Percentiles rank a stretch among this genome's conserved stretches.
phyloP scores from a whole-genome alignment of 2,113 vertebrate genomes.

The Astur gentilis region DNA sequence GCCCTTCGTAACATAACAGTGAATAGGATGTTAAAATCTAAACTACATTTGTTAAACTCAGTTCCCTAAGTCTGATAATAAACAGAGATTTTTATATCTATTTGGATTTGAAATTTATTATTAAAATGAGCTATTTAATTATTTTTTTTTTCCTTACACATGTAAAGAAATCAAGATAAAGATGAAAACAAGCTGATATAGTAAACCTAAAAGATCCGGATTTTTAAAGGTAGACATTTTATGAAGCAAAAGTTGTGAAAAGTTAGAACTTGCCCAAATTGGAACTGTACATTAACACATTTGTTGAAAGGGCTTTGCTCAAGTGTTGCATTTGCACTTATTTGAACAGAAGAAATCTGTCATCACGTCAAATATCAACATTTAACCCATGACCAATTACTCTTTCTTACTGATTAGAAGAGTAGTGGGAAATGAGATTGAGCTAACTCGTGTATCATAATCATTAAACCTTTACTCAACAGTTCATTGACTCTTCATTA shows the following conservation, averaged over 20 bases:
- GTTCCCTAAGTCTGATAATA: not conserved
- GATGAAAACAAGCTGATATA: not conserved
- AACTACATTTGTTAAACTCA: not conserved
- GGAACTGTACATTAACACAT: not conserved
- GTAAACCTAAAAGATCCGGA: not conserved
- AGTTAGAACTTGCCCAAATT: not conserved
- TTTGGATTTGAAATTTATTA: not conserved
- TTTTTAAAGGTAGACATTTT: not conserved
- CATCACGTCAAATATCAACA: not conserved
- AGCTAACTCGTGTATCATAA: not conserved
- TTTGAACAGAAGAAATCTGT: not conserved
- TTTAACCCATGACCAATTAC: not conserved
- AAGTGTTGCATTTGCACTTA: not conserved
- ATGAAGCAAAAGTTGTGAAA: not conserved
- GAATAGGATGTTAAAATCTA: not conserved
- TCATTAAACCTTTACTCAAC: not conserved
- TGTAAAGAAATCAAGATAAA: not conserved
- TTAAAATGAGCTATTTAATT: not conserved
- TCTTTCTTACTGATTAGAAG: not conserved
- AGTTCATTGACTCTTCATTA: not conserved
- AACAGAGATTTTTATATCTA: not conserved
- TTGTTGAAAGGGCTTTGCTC: not conserved
- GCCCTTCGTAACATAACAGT: not conserved
- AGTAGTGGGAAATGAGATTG: not conserved
- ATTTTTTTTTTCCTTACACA: not conserved